Conservation (phyloP, 2,888 invertebrate species). For the Drosophila cracens region DNA sequence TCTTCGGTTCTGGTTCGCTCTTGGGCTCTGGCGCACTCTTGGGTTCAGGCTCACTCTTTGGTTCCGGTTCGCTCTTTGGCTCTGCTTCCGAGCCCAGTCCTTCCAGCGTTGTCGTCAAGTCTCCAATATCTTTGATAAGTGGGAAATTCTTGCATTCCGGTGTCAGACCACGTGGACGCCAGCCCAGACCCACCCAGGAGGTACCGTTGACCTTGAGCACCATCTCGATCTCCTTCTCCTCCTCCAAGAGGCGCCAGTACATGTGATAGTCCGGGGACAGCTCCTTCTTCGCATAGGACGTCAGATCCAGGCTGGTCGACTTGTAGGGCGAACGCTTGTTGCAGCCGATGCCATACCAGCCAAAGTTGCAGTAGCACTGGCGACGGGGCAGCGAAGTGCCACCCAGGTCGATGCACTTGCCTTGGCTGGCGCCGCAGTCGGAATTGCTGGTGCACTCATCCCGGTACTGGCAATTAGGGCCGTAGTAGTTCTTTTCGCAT, state of each 20-base stretch:
- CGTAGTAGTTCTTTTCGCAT: conserved; percentile 92
- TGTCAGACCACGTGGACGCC: conserved; percentile 92
- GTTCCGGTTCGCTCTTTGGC: conserved; percentile 64
- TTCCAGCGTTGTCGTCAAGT: conserved; percentile 74
- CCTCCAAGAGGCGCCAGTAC: conserved; percentile 94
- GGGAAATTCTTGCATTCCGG: conserved; percentile 93
- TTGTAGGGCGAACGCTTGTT: conserved; percentile 92
- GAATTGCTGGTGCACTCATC: conserved; percentile 94
- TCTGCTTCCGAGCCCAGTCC: conserved; percentile 74
- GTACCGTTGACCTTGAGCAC: conserved; percentile 94
- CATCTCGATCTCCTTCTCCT: conserved; percentile 94
- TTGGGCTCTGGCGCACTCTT: conserved; percentile 82
- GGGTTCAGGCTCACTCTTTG: conserved; percentile 76
- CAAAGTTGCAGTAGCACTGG: conserved; percentile 95
- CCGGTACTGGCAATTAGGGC: conserved; percentile 93
- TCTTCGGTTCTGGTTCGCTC: conserved; percentile 85
- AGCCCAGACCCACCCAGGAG: conserved; percentile 95
- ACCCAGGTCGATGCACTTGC: conserved; percentile 92
- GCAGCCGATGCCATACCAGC: conserved; percentile 94
- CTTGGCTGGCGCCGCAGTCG: conserved; percentile 92
- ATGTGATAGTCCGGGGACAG: conserved; percentile 91
- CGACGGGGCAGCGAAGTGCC: conserved; percentile 92
- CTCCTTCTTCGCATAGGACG: conserved; percentile 89
- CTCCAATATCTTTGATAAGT: conserved; percentile 86
- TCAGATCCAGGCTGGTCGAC: conserved; percentile 89